Evolutionary conservation across 2,888 invertebrate genomes (phyloP), one percentile per base, ranked within the genome.

Genomic region (Lypha dubia): DNA sequence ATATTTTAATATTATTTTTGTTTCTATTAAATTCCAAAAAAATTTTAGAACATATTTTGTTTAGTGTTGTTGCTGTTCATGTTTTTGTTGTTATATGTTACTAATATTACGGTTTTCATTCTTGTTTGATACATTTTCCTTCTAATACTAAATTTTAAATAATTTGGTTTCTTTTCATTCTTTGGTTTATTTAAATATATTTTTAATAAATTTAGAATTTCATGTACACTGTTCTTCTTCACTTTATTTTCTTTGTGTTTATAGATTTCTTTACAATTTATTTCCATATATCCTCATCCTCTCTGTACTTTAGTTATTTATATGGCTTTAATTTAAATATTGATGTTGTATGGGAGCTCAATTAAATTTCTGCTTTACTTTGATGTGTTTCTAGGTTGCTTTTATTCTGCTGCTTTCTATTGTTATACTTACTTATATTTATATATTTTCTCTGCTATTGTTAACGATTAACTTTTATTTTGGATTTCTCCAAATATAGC

Each of bases 201-300:
- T 73, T 77, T 80, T 71, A 79, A 82, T 86, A 83, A 87, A 86
- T 86, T 87, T 86, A 86, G 86, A 87, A 87, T 86, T 86, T 86
- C 85, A 86, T 86, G 86, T 86, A 79, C 86, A 87, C 86, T 83
- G 81, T 81, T n/a, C 62, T 44, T 62, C 76, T 77, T 86, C 81
- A 84, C 75, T 81, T 79, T 51, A 22, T 74, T 70, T 65, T 63
- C 51, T 76, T 80, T 70, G 11, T 53, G 38, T 75, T 49, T 81
- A 76, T 77, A 32, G 71, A 38, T 11, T 11, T 38, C 13, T 38
- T 22, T 1, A 17, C 32, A 2, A 32, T n/a, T n/a, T 28, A 28
- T 17, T n/a, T 20, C 20, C n/a, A n/a, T n/a, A n/a, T n/a, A n/a
- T n/a, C n/a, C n/a, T n/a, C n/a, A n/a, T n/a, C n/a, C n/a, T n/a